Evolutionary conservation across 1,140 invertebrate species (phyloP), one percentile per base, ranked within the genome.

Genomic region (Ladona fulva): DNA sequence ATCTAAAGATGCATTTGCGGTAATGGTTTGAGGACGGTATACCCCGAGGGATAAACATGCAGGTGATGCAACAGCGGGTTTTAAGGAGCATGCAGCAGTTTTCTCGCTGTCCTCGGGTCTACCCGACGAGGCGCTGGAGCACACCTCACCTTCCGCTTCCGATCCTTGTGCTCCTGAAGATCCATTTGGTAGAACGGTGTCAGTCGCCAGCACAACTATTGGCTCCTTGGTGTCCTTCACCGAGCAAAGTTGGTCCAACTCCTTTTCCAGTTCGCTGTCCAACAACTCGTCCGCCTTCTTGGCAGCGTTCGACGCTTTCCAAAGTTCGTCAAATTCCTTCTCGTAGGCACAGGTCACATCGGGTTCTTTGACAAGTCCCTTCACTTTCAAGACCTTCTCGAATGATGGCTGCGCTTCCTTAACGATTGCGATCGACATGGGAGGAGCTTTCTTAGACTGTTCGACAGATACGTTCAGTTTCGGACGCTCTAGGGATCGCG

Each of bases 91-190:
- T 66, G 52, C 52, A 66, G 52, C 52, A 37, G 29, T 37, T 37
- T 37, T 37, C 29, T 37, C 29, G 29, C 3, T 5, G 29, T 37
- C 29, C 29, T 37, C 29, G 29, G 8, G 29, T 66, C 52, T 66
- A 16, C 52, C 52, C 3, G n/a, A 10, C 44, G 44, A 22, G 52
- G 1, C 29, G 29, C 29, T 37, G 52, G 52, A 22, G 52, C 52
- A 16, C 52, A 66, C 52, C 52, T 66, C 52, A 66, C 52, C 52
- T 66, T 66, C 52, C 52, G n/a, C 52, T 66, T 66, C 52, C 52
- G 14, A 3, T 66, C 52, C 16, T 66, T 22, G 1, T 16, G 52
- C 52, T 66, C 52, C 16, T 5, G 52, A 66, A 22, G 52, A 22
- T 66, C 52, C 52, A 6, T 66, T 22, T 66, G 29, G 29, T 37